Evolutionary conservation across 2,113 vertebrate species (phyloP), one percentile per base, ranked within the genome.

Genomic region (Petaurus breviceps): DNA sequence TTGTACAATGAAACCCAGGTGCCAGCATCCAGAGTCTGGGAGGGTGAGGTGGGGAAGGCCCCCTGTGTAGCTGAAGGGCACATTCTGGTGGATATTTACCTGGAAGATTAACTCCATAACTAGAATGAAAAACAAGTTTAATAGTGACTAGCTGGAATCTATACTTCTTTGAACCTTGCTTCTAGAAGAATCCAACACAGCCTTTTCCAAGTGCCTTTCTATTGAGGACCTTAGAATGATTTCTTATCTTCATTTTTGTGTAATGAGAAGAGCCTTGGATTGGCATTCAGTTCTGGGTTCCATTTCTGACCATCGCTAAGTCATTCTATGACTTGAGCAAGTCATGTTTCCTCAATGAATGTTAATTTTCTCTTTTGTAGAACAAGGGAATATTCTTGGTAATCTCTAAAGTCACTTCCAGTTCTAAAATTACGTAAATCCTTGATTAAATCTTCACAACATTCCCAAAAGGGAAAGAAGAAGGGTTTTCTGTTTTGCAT

Each of bases 401-500:
- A 26, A 55, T 55, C 24, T 26, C 24, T 26, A 55, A 55, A 55
- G 54, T 8, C 25, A 55, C 54, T 55, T 55, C 54, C 25, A 55
- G 25, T 19, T 55, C 54, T 55, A 55, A 55, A 55, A 26, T 55
- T 55, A 55, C 26, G 8, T 55, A 55, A 26, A 55, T 25, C 54
- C 54, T 55, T 55, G 25, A 55, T 55, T 55, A 55, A 55, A 55
- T 55, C 54, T 26, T 55, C 25, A 55, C 54, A 55, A 26, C 24
- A 26, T 55, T 55, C 31, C 77, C 77, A 46, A 77, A 24, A 93
- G 14, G 11, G 24, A n/a, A 92, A 90, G 51, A 54, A 84, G 7
- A n/a, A n/a, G n/a, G 24, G 54, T 55, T 25, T 55, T 95, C 55
- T 93, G 23, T 94, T 95, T 95, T 94, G 90, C 57, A 43, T 92